Evolutionary conservation across 2,888 invertebrate genomes (phyloP), one percentile per base, ranked within the genome.

Genomic region (Reticulitermes lucifugus): DNA sequence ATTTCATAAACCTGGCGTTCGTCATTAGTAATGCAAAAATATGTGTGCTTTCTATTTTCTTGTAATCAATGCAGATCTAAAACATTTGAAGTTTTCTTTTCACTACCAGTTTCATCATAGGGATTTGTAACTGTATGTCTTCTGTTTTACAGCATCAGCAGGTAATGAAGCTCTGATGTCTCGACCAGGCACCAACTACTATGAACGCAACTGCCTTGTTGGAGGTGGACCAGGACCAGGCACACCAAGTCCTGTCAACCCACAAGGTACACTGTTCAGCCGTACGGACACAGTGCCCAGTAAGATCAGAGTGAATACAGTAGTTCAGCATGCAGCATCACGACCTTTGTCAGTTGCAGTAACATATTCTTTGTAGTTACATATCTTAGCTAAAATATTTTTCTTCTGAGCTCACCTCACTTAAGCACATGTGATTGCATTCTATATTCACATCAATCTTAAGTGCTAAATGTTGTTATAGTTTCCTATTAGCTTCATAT

Each of bases 131-230:
- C 12, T 12, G 12, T 46, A 12, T 12, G 10, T 46, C 12, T 12
- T 7, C 55, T 55, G 55, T 55, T 65, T 65, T 65, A 25, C 86
- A 89, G 89, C 88, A 6, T 89, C 89, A 60, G 88, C 89, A 55
- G 89, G 89, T 22, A 89, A 89, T 60, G 89, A 89, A 65, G 89
- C 90, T 4, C 85, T 89, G 79, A 89, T 89, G 87, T 89, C 88
- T 83, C 87, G 90, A 85, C 89, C 89, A 46, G 89, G 89, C 55
- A 90, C 90, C 18, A 89, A 89, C 43, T 90, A 89, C 87, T 89
- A 88, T 85, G 90, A 90, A 82, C 88, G 90, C 25, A 89, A 89
- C 86, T 90, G 90, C 85, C 88, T 88, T 71, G 87, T 86, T 73
- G 88, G 88, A 18, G 88, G 88, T 84, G 88, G 88, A 10, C 87